Conservation (phyloP, 2,888 invertebrate genomes). For the Pemphredon lugubris region DNA sequence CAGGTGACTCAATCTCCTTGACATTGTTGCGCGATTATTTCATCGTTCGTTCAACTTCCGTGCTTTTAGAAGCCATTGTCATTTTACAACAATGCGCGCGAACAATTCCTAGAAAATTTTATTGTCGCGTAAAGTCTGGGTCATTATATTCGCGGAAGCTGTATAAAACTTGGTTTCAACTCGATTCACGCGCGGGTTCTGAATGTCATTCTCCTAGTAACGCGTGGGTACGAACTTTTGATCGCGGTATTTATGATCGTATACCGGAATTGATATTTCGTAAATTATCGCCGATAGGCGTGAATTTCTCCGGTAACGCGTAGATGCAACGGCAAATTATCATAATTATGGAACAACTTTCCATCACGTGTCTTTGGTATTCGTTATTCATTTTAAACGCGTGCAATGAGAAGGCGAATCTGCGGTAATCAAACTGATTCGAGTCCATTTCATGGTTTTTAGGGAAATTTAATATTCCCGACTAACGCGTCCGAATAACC, state of each 20-base stretch:
- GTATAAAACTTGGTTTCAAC: background rate
- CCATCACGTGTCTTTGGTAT: too few relatives aligned
- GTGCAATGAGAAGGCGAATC: too few relatives aligned
- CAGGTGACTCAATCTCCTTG: background rate
- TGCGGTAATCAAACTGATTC: too few relatives aligned
- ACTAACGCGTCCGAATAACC: too few relatives aligned
- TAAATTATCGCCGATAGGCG: too few relatives aligned
- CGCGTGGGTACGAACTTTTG: background rate
- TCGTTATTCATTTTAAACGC: too few relatives aligned
- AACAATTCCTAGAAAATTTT: background rate
- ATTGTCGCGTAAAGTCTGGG: background rate
- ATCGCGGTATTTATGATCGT: background rate
- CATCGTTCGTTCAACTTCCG: constrained; percentile 3
- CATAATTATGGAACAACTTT: too few relatives aligned
- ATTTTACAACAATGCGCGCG: background rate
- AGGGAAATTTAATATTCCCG: too few relatives aligned
- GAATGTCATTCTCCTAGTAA: background rate
- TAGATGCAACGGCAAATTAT: background rate
- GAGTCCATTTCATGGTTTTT: too few relatives aligned
- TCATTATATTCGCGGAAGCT: constrained; percentile 3
- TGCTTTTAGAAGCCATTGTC: background rate
- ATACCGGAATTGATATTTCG: background rate
- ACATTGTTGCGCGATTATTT: background rate
- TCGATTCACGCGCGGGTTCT: background rate
- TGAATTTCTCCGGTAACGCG: too few relatives aligned